These are phyloP conservation scores for Orchesella flavescens DNA, from an alignment of 2,888 invertebrate genomes.

Conservation along the genomic window DNA sequence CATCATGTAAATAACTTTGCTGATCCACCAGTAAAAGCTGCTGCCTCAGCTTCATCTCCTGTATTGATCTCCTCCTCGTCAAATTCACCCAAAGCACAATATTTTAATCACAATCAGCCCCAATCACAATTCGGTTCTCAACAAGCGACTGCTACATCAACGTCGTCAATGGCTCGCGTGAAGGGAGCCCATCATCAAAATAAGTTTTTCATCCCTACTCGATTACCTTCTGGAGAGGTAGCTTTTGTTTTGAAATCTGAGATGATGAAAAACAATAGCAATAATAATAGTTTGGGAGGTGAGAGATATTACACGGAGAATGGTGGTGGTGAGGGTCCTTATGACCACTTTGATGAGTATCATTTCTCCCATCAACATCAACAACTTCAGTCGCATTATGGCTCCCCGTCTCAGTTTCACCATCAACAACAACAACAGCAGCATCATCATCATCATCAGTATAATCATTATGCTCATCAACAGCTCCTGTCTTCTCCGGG, in stretches of 20 bases:
- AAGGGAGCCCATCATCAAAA: conserved; percentile 22
- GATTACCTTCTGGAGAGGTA: conserved; percentile 74
- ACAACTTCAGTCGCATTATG: conserved; percentile 4
- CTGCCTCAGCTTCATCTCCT: not conserved
- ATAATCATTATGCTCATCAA: not conserved
- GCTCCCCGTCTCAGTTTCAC: not conserved
- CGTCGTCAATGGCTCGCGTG: not conserved
- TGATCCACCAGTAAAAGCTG: too few relatives aligned
- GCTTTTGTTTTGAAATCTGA: conserved; percentile 74
- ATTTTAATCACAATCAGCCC: conserved; percentile 2
- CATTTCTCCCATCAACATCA: conserved; percentile 35
- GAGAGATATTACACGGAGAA: conserved; percentile 2
- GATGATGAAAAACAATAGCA: not conserved
- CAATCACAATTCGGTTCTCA: not conserved
- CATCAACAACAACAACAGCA: conserved; percentile 7
- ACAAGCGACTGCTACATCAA: not conserved
- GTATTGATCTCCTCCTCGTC: conserved; percentile 39
- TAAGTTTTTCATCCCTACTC: conserved; percentile 73
- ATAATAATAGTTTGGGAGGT: not conserved
- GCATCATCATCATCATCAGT: conserved; percentile 8
- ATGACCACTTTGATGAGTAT: conserved; percentile 21
- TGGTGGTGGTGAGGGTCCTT: conserved; percentile 2
- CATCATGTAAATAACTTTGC: not conserved
- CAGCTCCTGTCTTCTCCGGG: conserved; percentile 2
- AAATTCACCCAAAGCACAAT: conserved; percentile 30